These are phyloP conservation scores for Cynodonichthys magdalenae DNA, from an alignment of 2,797 vertebrate genomes.

Conservation along the genomic window DNA sequence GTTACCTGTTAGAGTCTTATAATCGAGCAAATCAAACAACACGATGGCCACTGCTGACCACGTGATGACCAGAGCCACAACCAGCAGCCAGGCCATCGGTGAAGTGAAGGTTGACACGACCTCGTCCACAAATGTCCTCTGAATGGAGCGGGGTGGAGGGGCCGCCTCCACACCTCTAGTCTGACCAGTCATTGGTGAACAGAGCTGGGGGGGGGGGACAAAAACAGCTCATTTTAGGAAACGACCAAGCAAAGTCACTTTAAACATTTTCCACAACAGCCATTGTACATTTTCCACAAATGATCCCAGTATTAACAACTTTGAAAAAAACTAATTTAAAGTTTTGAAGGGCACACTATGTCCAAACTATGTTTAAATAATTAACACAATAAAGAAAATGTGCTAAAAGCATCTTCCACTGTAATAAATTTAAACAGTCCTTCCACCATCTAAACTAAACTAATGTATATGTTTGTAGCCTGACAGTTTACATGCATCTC, in stretches of 20 bases:
- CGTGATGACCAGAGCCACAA: conserved; percentile 91
- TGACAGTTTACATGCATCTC: no score
- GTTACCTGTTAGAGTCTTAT: conserved; percentile 90
- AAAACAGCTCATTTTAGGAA: not conserved
- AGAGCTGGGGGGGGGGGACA: conserved; percentile 64
- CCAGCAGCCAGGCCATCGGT: conserved; percentile 94
- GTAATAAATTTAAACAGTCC: no score
- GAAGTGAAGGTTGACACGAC: conserved; percentile 91
- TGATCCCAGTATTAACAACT: no score
- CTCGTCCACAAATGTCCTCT: conserved; percentile 89
- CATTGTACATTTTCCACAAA: no score
- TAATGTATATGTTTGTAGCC: no score
- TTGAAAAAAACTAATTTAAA: no score
- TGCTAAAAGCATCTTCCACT: no score
- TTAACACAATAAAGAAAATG: no score
- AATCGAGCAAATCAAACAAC: conserved; percentile 95
- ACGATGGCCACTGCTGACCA: conserved; percentile 96
- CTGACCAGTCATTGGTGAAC: conserved; percentile 85
- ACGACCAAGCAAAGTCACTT: no score
- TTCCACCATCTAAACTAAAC: no score
- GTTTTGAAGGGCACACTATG: no score
- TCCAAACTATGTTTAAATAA: no score
- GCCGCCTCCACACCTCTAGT: conserved; percentile 79
- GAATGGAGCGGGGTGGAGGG: conserved; percentile 76
- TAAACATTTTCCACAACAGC: not conserved